A percentile compares a stretch with the other conserved stretches of the same genome.
Evolutionary conservation across 2,888 invertebrate species (phyloP).

Genomic region (Bibio marci): DNA sequence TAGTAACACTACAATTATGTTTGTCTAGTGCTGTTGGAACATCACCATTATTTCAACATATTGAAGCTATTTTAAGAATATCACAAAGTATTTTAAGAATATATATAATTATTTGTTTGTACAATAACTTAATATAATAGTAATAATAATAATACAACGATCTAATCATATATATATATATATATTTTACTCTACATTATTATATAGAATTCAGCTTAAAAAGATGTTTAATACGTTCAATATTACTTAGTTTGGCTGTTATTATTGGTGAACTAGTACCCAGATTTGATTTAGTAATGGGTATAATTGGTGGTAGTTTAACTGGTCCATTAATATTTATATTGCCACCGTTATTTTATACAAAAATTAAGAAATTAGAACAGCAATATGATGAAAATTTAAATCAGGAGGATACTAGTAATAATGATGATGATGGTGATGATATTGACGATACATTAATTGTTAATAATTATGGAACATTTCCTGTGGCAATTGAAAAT

Average conservation of each 20-base stretch:
- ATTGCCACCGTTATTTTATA: conserved; percentile 66
- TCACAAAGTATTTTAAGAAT: conserved; percentile 50
- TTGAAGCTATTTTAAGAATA: conserved; percentile 59
- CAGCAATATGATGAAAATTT: conserved; percentile 16
- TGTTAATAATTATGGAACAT: neutral
- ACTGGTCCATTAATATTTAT: conserved; percentile 72
- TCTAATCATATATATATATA: neutral
- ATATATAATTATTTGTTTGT: too few relatives aligned
- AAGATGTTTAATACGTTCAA: conserved; percentile 52
- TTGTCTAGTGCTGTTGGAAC: conserved; percentile 61
- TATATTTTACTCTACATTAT: neutral
- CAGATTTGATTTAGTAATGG: conserved; percentile 71
- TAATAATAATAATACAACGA: neutral
- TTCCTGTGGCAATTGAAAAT: too few relatives aligned
- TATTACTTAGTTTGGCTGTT: conserved; percentile 49
- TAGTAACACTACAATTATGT: conserved; percentile 61
- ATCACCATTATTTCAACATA: conserved; percentile 64
- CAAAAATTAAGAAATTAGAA: conserved; percentile 42
- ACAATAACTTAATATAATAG: neutral
- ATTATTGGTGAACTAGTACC: conserved; percentile 69
- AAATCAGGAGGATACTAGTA: conserved; percentile 9
- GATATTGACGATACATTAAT: neutral
- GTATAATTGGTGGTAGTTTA: conserved; percentile 68
- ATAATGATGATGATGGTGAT: neutral
- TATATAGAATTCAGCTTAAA: conserved; percentile 54